Evolutionary conservation across 1,140 invertebrate genomes (phyloP).

Genomic region (Drosophila athabasca): DNA sequence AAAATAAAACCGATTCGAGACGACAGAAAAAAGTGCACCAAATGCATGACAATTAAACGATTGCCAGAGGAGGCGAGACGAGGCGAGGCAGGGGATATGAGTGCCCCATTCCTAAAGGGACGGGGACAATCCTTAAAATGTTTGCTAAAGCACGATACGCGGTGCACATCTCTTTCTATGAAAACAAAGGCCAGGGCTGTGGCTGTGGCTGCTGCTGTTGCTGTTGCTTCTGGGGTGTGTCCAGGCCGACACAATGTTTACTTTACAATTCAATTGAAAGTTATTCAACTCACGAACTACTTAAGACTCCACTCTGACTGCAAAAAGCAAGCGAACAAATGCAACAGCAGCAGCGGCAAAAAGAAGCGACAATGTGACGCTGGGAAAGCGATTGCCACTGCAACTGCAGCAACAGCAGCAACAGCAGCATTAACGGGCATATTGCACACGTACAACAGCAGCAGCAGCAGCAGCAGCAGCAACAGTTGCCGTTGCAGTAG

Average conservation of each 20-base stretch:
- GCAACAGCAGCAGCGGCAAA: conserved; percentile 9
- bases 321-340: conserved; percentile 24
- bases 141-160: conserved; percentile 65
- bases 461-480: conserved; percentile 14
- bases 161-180: conserved; percentile 37
- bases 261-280: conserved; percentile 83
- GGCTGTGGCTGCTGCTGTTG: conserved; percentile 13
- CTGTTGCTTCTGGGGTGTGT: conserved; percentile 66
- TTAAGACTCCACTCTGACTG: conserved; percentile 67
- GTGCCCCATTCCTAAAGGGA: background rate
- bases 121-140: conserved; percentile 71
- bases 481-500: conserved; percentile 60
- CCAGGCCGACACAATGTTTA: conserved; percentile 75
- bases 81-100: background rate
- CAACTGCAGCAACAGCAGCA: conserved; percentile 38
- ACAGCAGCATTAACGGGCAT: conserved; percentile 2
- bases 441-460: conserved; percentile 17
- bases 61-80: conserved; percentile 4
- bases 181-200: conserved; percentile 62
- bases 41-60: conserved; percentile 79
- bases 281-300: conserved; percentile 83
- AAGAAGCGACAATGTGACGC: conserved; percentile 70
- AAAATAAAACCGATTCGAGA: background rate
- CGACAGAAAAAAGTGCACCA: conserved; percentile 58
- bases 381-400: conserved; percentile 63